Evolutionary conservation across 2,797 vertebrate species (phyloP).

Genomic region (Catharus ustulatus): DNA sequence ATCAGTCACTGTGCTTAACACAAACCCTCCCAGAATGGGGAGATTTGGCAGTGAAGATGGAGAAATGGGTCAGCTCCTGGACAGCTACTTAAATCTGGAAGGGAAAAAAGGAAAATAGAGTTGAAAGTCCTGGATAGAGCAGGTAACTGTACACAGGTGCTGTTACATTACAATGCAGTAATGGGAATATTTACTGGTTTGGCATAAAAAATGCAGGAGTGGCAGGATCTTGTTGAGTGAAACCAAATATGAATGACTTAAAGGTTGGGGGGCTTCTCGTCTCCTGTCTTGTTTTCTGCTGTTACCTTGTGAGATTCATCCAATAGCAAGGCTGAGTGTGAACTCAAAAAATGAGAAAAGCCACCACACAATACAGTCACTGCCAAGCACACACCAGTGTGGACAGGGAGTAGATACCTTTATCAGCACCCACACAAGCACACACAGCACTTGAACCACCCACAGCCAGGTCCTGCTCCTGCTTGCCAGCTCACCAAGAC

Average conservation of each 20-base stretch:
- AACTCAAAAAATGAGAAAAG: background rate
- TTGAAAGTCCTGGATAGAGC: background rate
- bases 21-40: background rate
- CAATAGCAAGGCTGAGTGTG: background rate
- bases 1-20: background rate
- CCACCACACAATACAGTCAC: fast-evolving
- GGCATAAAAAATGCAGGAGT: background rate
- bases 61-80: background rate
- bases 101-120: background rate
- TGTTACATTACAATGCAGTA: background rate
- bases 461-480: background rate
- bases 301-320: background rate
- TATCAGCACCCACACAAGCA: background rate
- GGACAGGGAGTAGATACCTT: background rate
- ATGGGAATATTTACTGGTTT: background rate
- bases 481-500: background rate
- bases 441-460: background rate
- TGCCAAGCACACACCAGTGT: background rate
- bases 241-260: background rate
- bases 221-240: background rate
- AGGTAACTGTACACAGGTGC: background rate
- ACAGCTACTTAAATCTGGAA: background rate
- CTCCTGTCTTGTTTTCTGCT: background rate
- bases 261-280: background rate
- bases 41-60: background rate